These are phyloP conservation scores for Drosophila ohnishii DNA, from an alignment of 1,140 invertebrate genomes.

Conservation along the genomic window DNA sequence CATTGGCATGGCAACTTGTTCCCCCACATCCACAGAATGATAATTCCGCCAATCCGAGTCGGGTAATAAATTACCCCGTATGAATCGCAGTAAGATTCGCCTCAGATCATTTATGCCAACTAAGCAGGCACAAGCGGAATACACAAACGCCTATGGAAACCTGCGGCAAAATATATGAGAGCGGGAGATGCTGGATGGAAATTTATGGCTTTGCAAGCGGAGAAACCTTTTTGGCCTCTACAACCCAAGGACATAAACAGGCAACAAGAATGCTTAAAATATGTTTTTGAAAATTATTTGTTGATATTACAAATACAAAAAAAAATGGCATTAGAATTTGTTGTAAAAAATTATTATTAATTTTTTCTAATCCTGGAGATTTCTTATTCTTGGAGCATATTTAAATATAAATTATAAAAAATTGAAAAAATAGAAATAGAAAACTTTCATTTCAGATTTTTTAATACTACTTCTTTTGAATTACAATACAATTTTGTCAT, in stretches of 20 bases:
- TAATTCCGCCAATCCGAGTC: conserved; percentile 19
- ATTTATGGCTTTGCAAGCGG: conserved; percentile 54
- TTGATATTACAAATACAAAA: no score
- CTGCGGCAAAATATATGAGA: not conserved
- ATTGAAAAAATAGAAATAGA: no score
- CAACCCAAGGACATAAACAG: not conserved
- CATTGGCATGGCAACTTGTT: conserved; percentile 36
- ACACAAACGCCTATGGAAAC: conserved; percentile 6
- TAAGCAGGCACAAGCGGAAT: conserved; percentile 32
- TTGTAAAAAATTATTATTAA: no score
- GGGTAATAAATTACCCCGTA: conserved; percentile 40
- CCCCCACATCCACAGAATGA: conserved; percentile 15
- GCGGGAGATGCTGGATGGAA: conserved; percentile 10
- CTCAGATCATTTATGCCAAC: conserved; percentile 65
- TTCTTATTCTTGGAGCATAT: no score
- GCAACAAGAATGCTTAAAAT: no score
- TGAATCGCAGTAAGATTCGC: conserved; percentile 64
- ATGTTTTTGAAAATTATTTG: not conserved
- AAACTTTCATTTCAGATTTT: no score
- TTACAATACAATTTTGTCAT: no score
- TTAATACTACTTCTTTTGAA: no score
- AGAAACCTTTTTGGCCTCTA: conserved; percentile 29
- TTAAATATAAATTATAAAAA: no score
- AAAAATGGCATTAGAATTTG: no score
- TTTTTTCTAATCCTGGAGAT: no score